Evolutionary conservation across 1,140 invertebrate genomes (phyloP), one percentile per base, ranked within the genome.

Genomic region (Platorchestia sp.): DNA sequence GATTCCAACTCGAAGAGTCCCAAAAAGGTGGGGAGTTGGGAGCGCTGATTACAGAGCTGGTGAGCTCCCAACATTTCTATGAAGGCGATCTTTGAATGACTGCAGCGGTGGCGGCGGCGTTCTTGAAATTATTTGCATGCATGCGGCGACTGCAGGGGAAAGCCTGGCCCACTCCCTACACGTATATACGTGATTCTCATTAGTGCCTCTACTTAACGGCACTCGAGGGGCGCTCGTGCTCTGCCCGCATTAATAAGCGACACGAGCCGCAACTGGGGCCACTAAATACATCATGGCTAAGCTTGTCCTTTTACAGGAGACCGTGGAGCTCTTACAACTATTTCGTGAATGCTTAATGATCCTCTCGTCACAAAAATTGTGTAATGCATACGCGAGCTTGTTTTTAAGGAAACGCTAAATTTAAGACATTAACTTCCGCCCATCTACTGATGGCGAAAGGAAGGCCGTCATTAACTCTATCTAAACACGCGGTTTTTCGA

Each of bases 41-140:
- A 36, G 59, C 27, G 59, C 59, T 75, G 59, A 75, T 75, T 75
- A 75, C 27, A 75, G 59, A 36, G 59, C 59, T 6, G 19, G 47
- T 51, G 47, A 6, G 47, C 14, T 10, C 59, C 7, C 27, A 19
- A 75, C 59, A 75, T 75, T 75, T 75, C 59, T 36, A 75, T 36
- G 59, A 22, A 1, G 1, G 59, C 27, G 59, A 75, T 75, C 59
- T 75, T 75, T 75, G 59, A 75, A 75, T 75, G 59, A 75, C 59
- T 75, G 59, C 59, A 51, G 47, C 47, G 19, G 47, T 19, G 19
- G 47, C 47, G 19, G 47, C 47, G 36, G 59, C 59, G 59, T 75
- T 89, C 14, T 27, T 42, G 87, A 89, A 89, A 44, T 89, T 89
- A 89, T 89, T 89, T 42, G 87, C 42, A 89, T 89, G 87, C 87